Base-by-base conservation (phyloP, 2,113 vertebrate species). In the Zeus faber region DNA sequence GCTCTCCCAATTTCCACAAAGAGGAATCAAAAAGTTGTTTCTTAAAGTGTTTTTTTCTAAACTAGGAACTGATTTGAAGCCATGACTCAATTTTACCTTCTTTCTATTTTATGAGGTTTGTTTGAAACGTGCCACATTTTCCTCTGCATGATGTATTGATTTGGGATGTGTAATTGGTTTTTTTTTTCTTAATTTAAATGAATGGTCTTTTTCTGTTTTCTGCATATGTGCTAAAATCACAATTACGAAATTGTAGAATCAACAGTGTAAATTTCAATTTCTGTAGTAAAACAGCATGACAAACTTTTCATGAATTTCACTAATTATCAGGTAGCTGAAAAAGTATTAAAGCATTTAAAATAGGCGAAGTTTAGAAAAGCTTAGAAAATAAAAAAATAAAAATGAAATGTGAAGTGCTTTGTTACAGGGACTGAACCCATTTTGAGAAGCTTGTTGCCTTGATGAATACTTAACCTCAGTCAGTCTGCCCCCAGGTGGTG, bases 1-100 rank as follows among this genome's bases (percentile, higher is more conserved):
- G 53, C 58, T 66, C 69, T 78, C 60, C 59, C 65, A n/a, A 65
- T 70, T 55, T 73, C 66, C 65, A 41, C 35, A 31, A 84, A n/a
- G n/a, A n/a, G n/a, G n/a, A 83, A 84, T 84, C 70, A 83, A 67
- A 81, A 80, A 67, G 73, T 77, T 41, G 54, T 29, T 58, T 62
- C 58, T 46, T 23, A 62, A 68, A 67, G 76, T 41, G 54, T 13
- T 31, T 68, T 74, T 74, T 61, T 49, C 61, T 46, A 86, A 85
- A 76, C 62, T 80, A 80, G 79, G 76, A 87, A 80, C 60, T 7
- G 18, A 84, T 82, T 78, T 79, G 58, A 86, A 88, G 80, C 80
- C 76, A 80, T 85, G 60, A 62, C 61, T 61, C 45, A 62, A 74
- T 77, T 80, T 81, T 77, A 41, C 82, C 54, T 76, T 68, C n/a